Base-by-base conservation (phyloP, 2,113 vertebrate genomes). In the Ciconia boyciana region DNA sequence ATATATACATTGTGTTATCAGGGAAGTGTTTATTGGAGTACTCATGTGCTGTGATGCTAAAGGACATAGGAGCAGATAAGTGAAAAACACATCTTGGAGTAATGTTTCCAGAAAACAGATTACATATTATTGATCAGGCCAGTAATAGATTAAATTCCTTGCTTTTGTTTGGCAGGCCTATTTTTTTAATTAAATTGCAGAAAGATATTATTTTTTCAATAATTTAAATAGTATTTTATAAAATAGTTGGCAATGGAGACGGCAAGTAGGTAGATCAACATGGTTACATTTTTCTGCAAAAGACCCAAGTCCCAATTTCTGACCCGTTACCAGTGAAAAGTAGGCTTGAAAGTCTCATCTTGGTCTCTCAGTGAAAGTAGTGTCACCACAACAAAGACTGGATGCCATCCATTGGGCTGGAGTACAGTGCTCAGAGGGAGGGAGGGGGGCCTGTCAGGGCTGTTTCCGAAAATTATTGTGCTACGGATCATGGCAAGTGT, bases 71-170 rank as follows among this genome's bases (percentile, higher is more conserved):
- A 91, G 26, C 58, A 83, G 78, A 36, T 70, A 80, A 68, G 31
- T 85, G 57, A 90, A 96, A 87, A 95, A 46, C 28, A 18, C 79
- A 22, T 65, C 77, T 92, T 77, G 74, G 55, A 93, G 44, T 96
- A 84, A 94, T 60, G 43, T 87, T 97, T 96, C 69, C 77, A 94
- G 79, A 96, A 94, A 92, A 20, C 58, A 93, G 65, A 83, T 90
- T 93, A 39, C 74, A 13, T 87, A 52, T 89, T 92, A 89, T 91
- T 68, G 89, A 95, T 91, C 51, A 84, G 48, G 25, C 34, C 64
- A 88, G 61, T 83, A 90, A 82, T 34, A 82, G 69, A 94, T 77
- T 71, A 91, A 94, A 79, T 88, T 46, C 46, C 25, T 92, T 83
- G 48, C 43, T 95, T 95, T 86, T 87, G 69, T 65, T 97, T 92